phyloP scores from a whole-genome alignment of 1,140 invertebrate species.

The Amyelois transitella region DNA sequence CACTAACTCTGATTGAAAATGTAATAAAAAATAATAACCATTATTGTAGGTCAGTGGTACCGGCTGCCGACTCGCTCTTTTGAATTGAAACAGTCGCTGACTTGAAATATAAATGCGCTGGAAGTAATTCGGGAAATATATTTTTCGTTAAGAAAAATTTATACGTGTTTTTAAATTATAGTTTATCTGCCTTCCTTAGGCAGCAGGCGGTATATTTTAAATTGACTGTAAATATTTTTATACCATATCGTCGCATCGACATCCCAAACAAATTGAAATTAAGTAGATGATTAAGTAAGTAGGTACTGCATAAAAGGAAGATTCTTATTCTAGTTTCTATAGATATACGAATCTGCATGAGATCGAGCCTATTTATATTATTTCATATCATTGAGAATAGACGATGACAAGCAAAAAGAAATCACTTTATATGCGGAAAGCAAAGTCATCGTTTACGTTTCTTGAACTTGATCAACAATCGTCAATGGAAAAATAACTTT shows the following conservation, averaged over 20 bases:
- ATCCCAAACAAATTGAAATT: too few relatives aligned
- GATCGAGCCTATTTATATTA: not conserved
- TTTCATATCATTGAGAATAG: slow-evolving; percentile 12
- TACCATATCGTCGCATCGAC: too few relatives aligned
- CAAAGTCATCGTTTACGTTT: slow-evolving; percentile 29
- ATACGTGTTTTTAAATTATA: too few relatives aligned
- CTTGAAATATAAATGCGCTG: not conserved
- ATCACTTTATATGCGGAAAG: slow-evolving; percentile 19
- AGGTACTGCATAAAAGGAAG: too few relatives aligned
- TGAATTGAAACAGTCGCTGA: slow-evolving; percentile 7
- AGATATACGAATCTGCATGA: too few relatives aligned
- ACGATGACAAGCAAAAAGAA: slow-evolving; percentile 31
- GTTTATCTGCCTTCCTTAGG: too few relatives aligned
- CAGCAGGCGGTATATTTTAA: too few relatives aligned
- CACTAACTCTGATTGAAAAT: slow-evolving; percentile 9
- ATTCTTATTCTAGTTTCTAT: too few relatives aligned
- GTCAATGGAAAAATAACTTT: not conserved
- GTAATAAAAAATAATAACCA: slow-evolving; percentile 14
- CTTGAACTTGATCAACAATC: slow-evolving; percentile 29
- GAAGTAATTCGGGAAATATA: not conserved
- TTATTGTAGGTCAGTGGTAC: slow-evolving; percentile 29
- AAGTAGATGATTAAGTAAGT: too few relatives aligned
- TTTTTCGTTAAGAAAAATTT: too few relatives aligned
- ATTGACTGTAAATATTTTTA: too few relatives aligned
- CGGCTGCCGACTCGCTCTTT: slow-evolving; percentile 15